Percentiles rank a stretch among this genome's conserved stretches.
phyloP scores from a whole-genome alignment of 1,140 invertebrate species.

The Drosophila sulfurigaster region DNA sequence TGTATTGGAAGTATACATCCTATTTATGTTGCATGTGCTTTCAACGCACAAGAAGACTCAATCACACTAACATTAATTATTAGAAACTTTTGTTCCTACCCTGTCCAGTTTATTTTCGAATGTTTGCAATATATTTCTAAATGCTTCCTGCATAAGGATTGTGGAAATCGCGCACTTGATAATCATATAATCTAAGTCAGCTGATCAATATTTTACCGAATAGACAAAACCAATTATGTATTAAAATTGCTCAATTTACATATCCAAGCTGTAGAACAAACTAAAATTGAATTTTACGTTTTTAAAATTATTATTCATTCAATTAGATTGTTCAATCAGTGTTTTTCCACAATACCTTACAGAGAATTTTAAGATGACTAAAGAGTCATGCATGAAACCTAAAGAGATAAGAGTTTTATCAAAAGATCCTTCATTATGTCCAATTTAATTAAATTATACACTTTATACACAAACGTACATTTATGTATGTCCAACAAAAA shows the following conservation, averaged over 20 bases:
- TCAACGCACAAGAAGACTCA: not conserved
- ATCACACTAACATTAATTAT: not conserved
- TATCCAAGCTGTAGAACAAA: too few species aligned
- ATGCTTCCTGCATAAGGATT: not conserved
- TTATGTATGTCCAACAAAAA: not conserved
- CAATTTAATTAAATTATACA: not conserved
- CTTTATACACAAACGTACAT: not conserved
- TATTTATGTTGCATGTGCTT: not conserved
- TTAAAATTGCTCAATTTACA: too few species aligned
- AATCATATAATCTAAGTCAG: not conserved
- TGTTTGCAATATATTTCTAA: not conserved
- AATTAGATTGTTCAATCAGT: too few species aligned
- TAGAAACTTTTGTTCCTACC: conserved; percentile 1
- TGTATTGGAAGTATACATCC: not conserved
- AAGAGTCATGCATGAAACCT: too few species aligned
- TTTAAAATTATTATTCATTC: too few species aligned
- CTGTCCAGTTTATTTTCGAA: not conserved
- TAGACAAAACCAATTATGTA: not conserved
- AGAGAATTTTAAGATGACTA: too few species aligned
- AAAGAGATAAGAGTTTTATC: not conserved
- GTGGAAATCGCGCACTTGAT: not conserved
- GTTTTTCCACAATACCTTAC: too few species aligned
- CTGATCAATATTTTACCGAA: not conserved
- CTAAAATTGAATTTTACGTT: too few species aligned
- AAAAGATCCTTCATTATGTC: not conserved